Evolutionary conservation across 2,888 invertebrate genomes (phyloP), one percentile per base, ranked within the genome.

Genomic region (Congeria kusceri): DNA sequence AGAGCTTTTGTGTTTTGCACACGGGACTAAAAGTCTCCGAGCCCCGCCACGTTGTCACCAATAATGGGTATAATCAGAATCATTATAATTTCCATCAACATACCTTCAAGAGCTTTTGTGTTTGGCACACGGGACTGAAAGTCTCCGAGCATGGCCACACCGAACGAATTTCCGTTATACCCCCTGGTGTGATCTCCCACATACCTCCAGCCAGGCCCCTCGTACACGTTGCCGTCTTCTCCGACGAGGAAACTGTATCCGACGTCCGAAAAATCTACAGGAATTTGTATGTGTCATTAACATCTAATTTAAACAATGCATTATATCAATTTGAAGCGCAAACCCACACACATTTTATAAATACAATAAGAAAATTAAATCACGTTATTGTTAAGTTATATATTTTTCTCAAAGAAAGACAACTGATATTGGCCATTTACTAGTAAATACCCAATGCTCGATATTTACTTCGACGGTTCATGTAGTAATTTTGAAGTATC

Each of bases 201-300:
- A 75, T 93, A 92, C 81, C 95, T 95, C 97, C 97, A 97, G 0
- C 96, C 96, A 3, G 96, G 95, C 0, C 96, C 96, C 82, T 95
- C 95, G 91, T 96, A 96, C 0, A 95, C 95, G 13, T 95, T 3
- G 97, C 64, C 64, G 25, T 64, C 64, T 7, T 27, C 64, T n/a
- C 64, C 64, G 7, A 49, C 49, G 7, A 64, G 93, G 86, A 96
- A 97, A 90, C 96, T 97, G 67, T 88, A 88, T 4, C 77, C 86
- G 46, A 86, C 83, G 53, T 86, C 86, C 20, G 61, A 62, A 83
- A 79, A 86, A 23, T 77, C 86, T 86, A 56, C 11, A 39, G 39
- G 15, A 39, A 39, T 13, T 13, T 39, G 15, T 11, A 13, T 5
- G 39, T 39, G 39, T 13, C 3, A 49, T 11, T 9, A n/a, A 20